Evolutionary conservation across 1,140 invertebrate genomes (phyloP).

Genomic region (Augochlora pura): DNA sequence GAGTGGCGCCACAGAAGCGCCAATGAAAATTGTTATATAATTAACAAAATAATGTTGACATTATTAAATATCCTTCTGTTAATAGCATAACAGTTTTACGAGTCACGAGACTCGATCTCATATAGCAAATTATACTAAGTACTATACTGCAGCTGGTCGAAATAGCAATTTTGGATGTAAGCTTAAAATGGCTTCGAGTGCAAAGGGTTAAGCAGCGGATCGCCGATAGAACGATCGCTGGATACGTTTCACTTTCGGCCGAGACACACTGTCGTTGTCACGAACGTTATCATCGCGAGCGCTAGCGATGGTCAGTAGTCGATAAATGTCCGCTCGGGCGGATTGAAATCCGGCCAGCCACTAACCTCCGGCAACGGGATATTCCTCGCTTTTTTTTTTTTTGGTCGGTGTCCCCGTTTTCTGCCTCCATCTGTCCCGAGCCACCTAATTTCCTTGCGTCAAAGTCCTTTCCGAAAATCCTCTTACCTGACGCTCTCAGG

Average conservation of each 20-base stretch:
- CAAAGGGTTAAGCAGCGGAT: too few relatives aligned
- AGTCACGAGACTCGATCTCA: too few relatives aligned
- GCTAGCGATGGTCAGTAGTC: conserved; percentile 26
- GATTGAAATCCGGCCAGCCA: conserved; percentile 49
- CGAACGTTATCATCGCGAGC: background rate
- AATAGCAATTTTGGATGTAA: too few relatives aligned
- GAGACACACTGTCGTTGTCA: background rate
- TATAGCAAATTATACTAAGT: too few relatives aligned
- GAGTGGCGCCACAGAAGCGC: too few relatives aligned
- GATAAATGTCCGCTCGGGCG: conserved; percentile 36
- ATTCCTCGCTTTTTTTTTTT: conserved; percentile 12
- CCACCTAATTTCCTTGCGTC: background rate
- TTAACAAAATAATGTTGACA: too few relatives aligned
- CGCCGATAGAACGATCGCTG: too few relatives aligned
- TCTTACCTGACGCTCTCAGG: background rate
- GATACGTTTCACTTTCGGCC: conserved; percentile 1
- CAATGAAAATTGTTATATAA: too few relatives aligned
- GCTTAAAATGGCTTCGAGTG: too few relatives aligned
- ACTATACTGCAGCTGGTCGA: too few relatives aligned
- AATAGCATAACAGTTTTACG: too few relatives aligned
- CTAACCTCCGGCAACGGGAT: conserved; percentile 3
- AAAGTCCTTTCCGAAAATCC: background rate
- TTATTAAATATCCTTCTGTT: too few relatives aligned
- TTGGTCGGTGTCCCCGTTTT: conserved; percentile 6
- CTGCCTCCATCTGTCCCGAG: background rate